Percentiles rank a stretch among this genome's conserved stretches.
Conservation (phyloP, 2,797 vertebrate species). For the Enteromius mattozi region DNA sequence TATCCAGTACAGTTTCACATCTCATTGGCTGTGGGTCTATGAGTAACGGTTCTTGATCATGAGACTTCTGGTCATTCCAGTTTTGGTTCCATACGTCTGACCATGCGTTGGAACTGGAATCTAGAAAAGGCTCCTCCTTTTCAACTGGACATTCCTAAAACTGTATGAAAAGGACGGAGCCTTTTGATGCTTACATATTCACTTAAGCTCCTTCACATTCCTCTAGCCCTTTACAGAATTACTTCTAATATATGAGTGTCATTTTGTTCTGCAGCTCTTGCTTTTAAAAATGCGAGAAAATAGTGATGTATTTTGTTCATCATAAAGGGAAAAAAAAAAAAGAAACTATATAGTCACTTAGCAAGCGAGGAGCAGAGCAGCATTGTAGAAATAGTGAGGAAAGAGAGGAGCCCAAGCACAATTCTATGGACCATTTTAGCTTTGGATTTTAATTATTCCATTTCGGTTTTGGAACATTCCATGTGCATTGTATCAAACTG, state of each 20-base stretch:
- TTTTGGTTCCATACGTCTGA: constrained; percentile 66
- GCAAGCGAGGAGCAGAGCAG: constrained; percentile 41
- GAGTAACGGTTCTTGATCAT: constrained; percentile 67
- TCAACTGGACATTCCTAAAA: constrained; percentile 48
- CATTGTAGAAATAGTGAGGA: constrained; percentile 54
- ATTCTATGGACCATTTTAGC: constrained; percentile 61
- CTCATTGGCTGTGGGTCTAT: constrained; percentile 65
- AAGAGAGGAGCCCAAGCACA: constrained; percentile 73
- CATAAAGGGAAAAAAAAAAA: constrained; percentile 56
- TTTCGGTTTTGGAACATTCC: constrained; percentile 70
- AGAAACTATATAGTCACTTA: constrained; percentile 55
- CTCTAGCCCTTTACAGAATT: constrained; percentile 35
- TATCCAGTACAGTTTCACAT: constrained; percentile 67
- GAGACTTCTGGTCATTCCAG: constrained; percentile 78
- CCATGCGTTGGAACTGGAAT: constrained; percentile 77
- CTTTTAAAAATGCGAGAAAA: constrained; percentile 43
- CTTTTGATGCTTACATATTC: constrained; percentile 66
- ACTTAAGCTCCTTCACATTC: constrained; percentile 47
- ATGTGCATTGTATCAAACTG: constrained; percentile 59
- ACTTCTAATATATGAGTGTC: constrained; percentile 20
- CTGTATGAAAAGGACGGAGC: constrained; percentile 64
- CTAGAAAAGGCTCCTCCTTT: constrained; percentile 67
- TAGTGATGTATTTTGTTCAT: constrained; percentile 44
- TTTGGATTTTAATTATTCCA: constrained; percentile 57
- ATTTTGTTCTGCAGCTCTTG: constrained; percentile 41